These are phyloP conservation scores for Holacanthella duospinosa DNA, from an alignment of 2,888 invertebrate genomes.

Conservation along the genomic window DNA sequence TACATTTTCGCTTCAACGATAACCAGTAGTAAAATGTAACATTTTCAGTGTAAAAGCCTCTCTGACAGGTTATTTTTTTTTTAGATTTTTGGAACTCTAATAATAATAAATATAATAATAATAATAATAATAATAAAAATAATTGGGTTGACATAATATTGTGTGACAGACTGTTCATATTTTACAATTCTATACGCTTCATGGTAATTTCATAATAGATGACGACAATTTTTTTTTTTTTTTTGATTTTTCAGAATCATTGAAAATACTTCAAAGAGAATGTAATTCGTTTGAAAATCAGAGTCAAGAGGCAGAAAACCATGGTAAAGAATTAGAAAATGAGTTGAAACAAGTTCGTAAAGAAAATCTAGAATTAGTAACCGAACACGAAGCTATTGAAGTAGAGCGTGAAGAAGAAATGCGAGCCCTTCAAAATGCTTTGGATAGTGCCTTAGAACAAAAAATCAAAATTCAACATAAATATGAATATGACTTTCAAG, in stretches of 20 bases:
- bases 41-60: no score
- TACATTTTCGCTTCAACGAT: no score
- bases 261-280: background rate
- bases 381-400: conserved; percentile 41
- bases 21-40: no score
- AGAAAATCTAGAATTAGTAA: conserved; percentile 45
- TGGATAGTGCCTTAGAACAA: conserved; percentile 53
- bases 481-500: conserved; percentile 59
- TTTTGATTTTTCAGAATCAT: background rate
- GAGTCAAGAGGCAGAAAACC: conserved; percentile 40
- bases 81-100: no score
- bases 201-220: no score
- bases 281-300: conserved; percentile 20
- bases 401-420: conserved; percentile 45
- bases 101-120: no score
- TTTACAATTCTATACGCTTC: no score
- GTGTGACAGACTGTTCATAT: no score
- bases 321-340: conserved; percentile 46
- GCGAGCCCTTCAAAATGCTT: conserved; percentile 47
- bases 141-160: no score
- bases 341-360: conserved; percentile 43
- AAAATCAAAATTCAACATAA: conserved; percentile 50
- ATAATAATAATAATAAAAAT: no score
- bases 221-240: no score
- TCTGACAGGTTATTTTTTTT: no score